phyloP scores from a whole-genome alignment of 64 coral and sea anemone genomes.

The Actinia equina region DNA sequence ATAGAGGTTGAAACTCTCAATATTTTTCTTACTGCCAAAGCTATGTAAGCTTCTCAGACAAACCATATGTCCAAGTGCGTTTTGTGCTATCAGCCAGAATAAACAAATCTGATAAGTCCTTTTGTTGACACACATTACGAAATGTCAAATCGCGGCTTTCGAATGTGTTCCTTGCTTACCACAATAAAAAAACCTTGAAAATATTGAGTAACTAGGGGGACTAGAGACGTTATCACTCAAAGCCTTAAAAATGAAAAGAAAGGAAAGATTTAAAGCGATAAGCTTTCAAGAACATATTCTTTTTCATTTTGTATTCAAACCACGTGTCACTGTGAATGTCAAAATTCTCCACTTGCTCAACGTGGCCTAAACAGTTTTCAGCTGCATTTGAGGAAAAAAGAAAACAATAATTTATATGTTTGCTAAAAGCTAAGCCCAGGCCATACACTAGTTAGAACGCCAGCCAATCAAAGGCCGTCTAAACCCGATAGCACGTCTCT shows the following conservation, averaged over 20 bases:
- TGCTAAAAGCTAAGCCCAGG: conserved; percentile 77
- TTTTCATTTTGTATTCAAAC: conserved; percentile 27
- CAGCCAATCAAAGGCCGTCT: conserved; percentile 65
- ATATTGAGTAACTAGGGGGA: not conserved
- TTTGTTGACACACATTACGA: conserved; percentile 40
- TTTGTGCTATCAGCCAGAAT: conserved; percentile 27
- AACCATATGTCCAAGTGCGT: conserved; percentile 17
- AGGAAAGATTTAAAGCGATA: not conserved
- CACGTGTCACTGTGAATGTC: conserved; percentile 20
- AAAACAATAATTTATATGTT: conserved; percentile 98
- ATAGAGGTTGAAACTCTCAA: not conserved
- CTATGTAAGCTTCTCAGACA: conserved; percentile 7
- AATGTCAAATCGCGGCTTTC: conserved; percentile 28
- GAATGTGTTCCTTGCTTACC: conserved; percentile 27
- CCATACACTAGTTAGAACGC: conserved; percentile 44
- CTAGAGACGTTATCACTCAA: conserved; percentile 8
- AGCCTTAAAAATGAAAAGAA: not conserved
- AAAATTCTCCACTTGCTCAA: conserved; percentile 10
- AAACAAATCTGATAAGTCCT: conserved; percentile 32
- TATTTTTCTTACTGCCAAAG: not conserved
- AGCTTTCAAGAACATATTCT: conserved; percentile 12
- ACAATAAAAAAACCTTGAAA: conserved; percentile 12
- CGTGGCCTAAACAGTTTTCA: conserved; percentile 34
- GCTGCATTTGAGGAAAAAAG: conserved; percentile 22
- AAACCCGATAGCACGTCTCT: conserved; percentile 63